These are phyloP conservation scores for Caretta caretta DNA, from an alignment of 2,113 vertebrate genomes.

Conservation along the genomic window DNA sequence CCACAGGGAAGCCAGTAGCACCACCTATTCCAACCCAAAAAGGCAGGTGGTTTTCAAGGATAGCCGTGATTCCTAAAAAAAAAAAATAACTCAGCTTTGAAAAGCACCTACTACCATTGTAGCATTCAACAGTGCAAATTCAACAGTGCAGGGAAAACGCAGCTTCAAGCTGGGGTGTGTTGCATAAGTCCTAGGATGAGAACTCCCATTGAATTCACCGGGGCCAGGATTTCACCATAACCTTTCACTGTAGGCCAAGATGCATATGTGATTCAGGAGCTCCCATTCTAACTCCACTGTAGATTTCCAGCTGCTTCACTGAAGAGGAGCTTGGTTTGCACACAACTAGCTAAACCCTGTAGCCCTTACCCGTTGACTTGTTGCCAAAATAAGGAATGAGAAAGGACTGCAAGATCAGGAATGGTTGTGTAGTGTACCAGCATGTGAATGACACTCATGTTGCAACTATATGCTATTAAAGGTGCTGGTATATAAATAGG, in stretches of 20 bases:
- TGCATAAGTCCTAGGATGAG: background rate
- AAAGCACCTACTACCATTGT: background rate
- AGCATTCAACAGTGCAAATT: too few species aligned
- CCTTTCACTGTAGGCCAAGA: background rate
- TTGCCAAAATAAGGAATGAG: background rate
- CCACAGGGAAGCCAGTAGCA: background rate
- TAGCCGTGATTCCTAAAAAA: background rate
- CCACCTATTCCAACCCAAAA: rapidly evolving
- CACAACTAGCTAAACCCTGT: background rate
- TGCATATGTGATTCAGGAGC: background rate
- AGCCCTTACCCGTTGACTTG: background rate
- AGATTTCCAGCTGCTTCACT: background rate
- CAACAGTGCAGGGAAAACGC: rapidly evolving
- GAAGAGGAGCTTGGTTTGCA: background rate
- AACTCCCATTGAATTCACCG: rapidly evolving
- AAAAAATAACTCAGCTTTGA: background rate
- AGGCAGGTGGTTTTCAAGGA: conserved; percentile 49
- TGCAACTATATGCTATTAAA: background rate
- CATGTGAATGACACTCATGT: background rate
- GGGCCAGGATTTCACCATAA: rapidly evolving
- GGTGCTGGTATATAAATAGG: background rate
- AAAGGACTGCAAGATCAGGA: background rate
- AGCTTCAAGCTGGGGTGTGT: background rate
- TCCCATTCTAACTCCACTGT: background rate
- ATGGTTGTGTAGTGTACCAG: background rate